Evolutionary conservation across 2,797 vertebrate species (phyloP).

Genomic region (Lophius americanus): DNA sequence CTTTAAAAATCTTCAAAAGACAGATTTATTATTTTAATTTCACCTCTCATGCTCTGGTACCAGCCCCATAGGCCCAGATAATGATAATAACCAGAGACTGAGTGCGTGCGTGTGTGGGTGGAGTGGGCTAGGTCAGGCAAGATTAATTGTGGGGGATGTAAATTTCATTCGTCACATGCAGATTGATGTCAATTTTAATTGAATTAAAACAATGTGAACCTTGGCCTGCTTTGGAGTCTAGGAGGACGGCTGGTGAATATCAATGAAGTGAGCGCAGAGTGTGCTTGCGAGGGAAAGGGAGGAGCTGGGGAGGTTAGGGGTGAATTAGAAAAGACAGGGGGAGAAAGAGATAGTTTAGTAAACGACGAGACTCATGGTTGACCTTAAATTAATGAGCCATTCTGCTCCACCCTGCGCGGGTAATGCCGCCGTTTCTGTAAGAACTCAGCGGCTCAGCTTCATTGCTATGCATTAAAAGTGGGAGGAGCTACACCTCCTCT

Average conservation of each 20-base stretch:
- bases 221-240: slow-evolving; percentile 60
- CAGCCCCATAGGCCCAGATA: slow-evolving; percentile 53
- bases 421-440: slow-evolving; percentile 30
- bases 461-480: slow-evolving; percentile 31
- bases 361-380: slow-evolving; percentile 65
- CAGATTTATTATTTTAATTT: slow-evolving; percentile 61
- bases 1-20: slow-evolving; percentile 63
- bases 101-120: slow-evolving; percentile 49
- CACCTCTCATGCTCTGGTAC: slow-evolving; percentile 33
- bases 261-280: slow-evolving; percentile 63
- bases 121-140: slow-evolving; percentile 60
- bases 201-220: slow-evolving; percentile 80
- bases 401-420: slow-evolving; percentile 28
- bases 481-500: neutral
- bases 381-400: slow-evolving; percentile 69
- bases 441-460: slow-evolving; percentile 29
- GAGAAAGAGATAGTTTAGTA: slow-evolving; percentile 52
- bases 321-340: slow-evolving; percentile 19
- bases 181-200: slow-evolving; percentile 81
- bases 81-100: slow-evolving; percentile 55
- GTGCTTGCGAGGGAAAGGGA: slow-evolving; percentile 16
- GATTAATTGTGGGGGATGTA: slow-evolving; percentile 78
- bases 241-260: slow-evolving; percentile 71
- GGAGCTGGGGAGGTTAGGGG: slow-evolving; percentile 26
- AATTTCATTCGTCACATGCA: slow-evolving; percentile 79